Base-by-base conservation (phyloP, 2,797 vertebrate species). In the Liasis olivaceus region DNA sequence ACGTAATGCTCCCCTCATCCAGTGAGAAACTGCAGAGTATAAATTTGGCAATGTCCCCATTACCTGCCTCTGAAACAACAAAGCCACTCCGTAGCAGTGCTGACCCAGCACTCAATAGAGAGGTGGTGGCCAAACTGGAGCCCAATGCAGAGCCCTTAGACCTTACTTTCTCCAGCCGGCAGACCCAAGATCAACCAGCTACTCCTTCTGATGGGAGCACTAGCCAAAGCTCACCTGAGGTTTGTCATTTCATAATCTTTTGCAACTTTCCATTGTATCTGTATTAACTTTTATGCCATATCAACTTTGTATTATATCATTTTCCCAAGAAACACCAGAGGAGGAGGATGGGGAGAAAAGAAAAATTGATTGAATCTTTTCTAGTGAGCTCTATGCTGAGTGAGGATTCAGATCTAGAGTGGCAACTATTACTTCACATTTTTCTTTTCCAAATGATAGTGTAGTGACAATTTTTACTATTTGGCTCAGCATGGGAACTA, bases 1-100 rank as follows among this genome's bases (percentile, higher is more conserved):
- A 99, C 93, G 99, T 99, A 92, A 99, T 99, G 99, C 98, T 99
- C 95, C 99, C 99, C 91, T 98, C 99, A 93, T 98, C 98, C 93
- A 98, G 97, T 95, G 98, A 98, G 95, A 98, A 98, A 95, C 96
- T 99, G 96, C 97, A 98, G 90, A 98, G 94, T 96, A 97, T 98
- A 96, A 98, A 97, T 96, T 96, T 98, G 97, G 97, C 97, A 94
- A 97, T 99, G 96, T 98, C 99, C 95, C 98, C 98, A 93, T 97
- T 99, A 92, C 97, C 98, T 91, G 97, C 97, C 94, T 97, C 95
- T 92, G 98, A 99, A 97, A 97, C 98, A 72, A 97, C 98, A 93
- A 97, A 98, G 89, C 98, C 97, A 89, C 97, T 98, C 92, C 97
- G 98, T 96, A 98, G 97, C 96, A 98, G 94, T 97, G 97, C 97